Conservation (phyloP, 2,797 vertebrate species). For the Myotis findleyi region DNA sequence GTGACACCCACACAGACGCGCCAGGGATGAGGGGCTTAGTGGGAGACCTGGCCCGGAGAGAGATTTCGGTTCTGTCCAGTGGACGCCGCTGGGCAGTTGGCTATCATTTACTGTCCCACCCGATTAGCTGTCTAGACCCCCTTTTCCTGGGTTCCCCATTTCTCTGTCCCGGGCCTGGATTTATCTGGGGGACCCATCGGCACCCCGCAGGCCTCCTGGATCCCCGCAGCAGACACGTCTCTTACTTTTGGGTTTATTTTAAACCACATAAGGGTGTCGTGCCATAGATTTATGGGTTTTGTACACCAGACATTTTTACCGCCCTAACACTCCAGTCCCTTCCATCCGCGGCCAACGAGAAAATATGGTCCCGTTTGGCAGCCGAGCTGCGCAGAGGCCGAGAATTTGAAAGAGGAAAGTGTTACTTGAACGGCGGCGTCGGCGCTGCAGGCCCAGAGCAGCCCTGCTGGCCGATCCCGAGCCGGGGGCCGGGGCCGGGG, state of each 20-base stretch:
- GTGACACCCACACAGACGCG: background rate
- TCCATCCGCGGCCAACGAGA: conserved; percentile 68
- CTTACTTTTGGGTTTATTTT: conserved; percentile 76
- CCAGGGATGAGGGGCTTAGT: background rate
- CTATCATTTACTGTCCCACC: accelerated
- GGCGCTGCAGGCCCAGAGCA: background rate
- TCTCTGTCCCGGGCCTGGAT: background rate
- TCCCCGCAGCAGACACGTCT: conserved; percentile 52
- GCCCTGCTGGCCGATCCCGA: background rate
- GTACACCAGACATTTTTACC: conserved; percentile 63
- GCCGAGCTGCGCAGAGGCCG: conserved; percentile 11
- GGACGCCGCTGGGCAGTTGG: background rate
- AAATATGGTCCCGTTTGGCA: conserved; percentile 66
- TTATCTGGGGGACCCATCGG: background rate
- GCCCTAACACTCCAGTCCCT: conserved; percentile 43
- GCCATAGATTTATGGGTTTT: conserved; percentile 75
- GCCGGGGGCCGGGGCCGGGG: background rate
- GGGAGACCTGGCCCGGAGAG: background rate
- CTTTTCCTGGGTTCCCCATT: background rate
- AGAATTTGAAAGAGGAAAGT: background rate
- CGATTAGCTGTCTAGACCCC: background rate
- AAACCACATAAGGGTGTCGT: conserved; percentile 69
- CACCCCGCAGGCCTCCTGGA: conserved; percentile 27
- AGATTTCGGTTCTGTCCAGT: background rate
- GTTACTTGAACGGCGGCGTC: background rate